phyloP scores from a whole-genome alignment of 1,140 invertebrate species.

The Pygmarrhopalites habei region DNA sequence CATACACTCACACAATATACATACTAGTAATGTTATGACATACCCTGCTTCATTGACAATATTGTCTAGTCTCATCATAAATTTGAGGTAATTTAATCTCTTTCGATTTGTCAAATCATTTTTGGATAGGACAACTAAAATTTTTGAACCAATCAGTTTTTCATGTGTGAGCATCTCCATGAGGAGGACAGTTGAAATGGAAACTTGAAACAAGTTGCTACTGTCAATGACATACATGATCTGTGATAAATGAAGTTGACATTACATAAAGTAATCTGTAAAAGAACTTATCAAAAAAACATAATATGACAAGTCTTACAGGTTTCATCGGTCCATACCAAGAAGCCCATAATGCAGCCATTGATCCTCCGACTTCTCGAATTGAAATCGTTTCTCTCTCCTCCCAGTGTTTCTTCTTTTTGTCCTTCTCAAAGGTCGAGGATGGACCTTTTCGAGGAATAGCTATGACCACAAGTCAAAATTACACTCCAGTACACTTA shows the following conservation, averaged over 20 bases:
- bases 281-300: no score
- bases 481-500: no score
- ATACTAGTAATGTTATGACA: slow-evolving; percentile 55
- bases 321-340: slow-evolving; percentile 59
- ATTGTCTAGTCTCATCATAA: slow-evolving; percentile 61
- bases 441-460: slow-evolving; percentile 43
- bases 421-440: slow-evolving; percentile 8
- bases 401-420: slow-evolving; percentile 11
- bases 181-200: slow-evolving; percentile 37
- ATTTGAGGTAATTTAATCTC: slow-evolving; percentile 69
- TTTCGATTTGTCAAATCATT: slow-evolving; percentile 74
- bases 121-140: slow-evolving; percentile 67
- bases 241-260: slow-evolving; percentile 14
- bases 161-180: slow-evolving; percentile 40
- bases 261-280: no score
- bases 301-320: no score
- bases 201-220: slow-evolving; percentile 40
- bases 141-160: slow-evolving; percentile 36
- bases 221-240: slow-evolving; percentile 38
- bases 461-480: slow-evolving; percentile 37
- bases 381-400: slow-evolving; percentile 40
- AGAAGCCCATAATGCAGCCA: slow-evolving; percentile 68
- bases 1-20: no score
- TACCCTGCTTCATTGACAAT: slow-evolving; percentile 49
- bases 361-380: slow-evolving; percentile 66